Evolutionary conservation across 2,113 vertebrate species (phyloP), one percentile per base, ranked within the genome.

Genomic region (Cochlearius cochlearius): DNA sequence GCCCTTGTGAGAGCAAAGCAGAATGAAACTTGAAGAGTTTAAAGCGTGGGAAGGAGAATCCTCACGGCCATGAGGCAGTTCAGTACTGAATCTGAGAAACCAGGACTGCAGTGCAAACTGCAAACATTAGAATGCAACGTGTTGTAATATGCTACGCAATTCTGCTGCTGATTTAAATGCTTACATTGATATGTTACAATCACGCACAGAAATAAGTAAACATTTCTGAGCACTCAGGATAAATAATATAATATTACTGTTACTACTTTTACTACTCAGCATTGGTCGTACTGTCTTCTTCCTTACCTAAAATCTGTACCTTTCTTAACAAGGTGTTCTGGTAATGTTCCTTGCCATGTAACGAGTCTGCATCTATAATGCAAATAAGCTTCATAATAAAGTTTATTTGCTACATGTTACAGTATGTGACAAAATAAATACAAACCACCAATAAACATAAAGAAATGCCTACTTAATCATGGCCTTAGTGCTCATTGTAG

Each of bases 121-220:
- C 7, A 30, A 14, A 23, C 10, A 11, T 12, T 2, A 15, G 22
- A 27, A 30, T 12, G 15, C 23, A 5, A 18, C 0, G 0, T 12
- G 52, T 13, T 58, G 56, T 8, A 18, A 63, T 5, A 14, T 1
- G 34, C 66, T 32, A 2, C 2, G 34, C 36, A 16, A 23, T 34
- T 38, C 60, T 49, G 73, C 64, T 73, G 75, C 56, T 50, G 26
- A 43, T 29, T 50, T 15, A n/a, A 69, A 52, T 11, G 17, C 25
- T 58, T 16, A 29, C 47, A 27, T 11, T 25, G 38, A 3, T 11
- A 27, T 1, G 10, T 18, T 55, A 34, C 3, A 45, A 74, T 66
- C 36, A 41, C 4, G 1, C 17, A 32, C 34, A 53, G 75, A 49
- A 79, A n/a, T 36, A 32, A 38, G 10, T 38, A 22, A 73, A 39